phyloP scores from a whole-genome alignment of 2,888 invertebrate genomes.

The Xylota segnis region DNA sequence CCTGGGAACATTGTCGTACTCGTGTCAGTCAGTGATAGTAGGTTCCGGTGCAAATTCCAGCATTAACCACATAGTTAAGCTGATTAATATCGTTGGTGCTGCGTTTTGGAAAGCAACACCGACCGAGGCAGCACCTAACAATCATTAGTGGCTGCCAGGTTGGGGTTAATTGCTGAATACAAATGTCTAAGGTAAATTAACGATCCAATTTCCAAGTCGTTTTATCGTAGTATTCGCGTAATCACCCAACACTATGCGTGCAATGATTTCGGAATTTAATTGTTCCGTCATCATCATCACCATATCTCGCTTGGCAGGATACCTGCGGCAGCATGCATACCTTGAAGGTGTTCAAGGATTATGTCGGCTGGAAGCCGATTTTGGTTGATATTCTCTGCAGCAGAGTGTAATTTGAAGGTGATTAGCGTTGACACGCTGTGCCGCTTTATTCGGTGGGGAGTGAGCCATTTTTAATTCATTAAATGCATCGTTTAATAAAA shows the following conservation, averaged over 20 bases:
- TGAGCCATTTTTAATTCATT: no score
- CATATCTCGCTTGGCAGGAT: not conserved
- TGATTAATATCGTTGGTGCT: not conserved
- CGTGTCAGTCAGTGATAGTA: not conserved
- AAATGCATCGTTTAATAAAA: no score
- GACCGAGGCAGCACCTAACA: not conserved
- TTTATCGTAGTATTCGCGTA: constrained; percentile 10
- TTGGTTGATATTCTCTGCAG: no score
- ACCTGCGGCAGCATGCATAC: not conserved
- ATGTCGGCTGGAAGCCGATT: no score
- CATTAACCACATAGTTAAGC: not conserved
- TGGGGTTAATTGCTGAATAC: constrained; percentile 24
- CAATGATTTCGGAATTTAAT: not conserved
- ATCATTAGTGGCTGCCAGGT: constrained; percentile 15
- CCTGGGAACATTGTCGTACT: not conserved
- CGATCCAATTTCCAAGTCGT: constrained; percentile 22
- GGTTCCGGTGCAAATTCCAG: not conserved
- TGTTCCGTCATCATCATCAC: not conserved
- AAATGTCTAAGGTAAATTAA: constrained; percentile 21
- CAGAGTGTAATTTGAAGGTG: no score
- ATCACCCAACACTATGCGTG: constrained; percentile 5
- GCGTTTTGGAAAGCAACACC: not conserved
- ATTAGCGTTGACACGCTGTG: no score
- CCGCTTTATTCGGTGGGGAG: no score
- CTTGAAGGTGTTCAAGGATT: no score